These are phyloP conservation scores for Nematolebias whitei DNA, from an alignment of 2,113 vertebrate genomes.

Conservation along the genomic window DNA sequence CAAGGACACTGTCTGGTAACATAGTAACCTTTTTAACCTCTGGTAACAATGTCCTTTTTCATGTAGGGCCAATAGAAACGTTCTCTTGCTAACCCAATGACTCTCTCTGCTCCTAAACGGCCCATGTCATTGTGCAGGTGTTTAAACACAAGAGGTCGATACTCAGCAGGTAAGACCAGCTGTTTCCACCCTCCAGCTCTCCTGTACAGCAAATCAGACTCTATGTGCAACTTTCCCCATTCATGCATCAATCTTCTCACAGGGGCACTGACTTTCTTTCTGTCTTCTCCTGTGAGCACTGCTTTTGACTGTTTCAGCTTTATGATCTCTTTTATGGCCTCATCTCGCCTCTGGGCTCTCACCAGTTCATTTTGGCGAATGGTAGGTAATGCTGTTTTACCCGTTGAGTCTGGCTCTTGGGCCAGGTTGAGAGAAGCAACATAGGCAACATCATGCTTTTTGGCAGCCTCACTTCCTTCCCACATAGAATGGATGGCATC, in stretches of 20 bases:
- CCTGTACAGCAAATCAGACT: neutral
- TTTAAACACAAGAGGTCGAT: neutral
- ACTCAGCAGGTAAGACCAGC: neutral
- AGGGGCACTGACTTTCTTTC: neutral
- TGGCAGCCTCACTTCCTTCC: neutral
- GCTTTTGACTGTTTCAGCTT: neutral
- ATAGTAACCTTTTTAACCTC: too few relatives aligned
- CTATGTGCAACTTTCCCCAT: neutral
- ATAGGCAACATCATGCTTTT: neutral
- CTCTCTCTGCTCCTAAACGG: neutral
- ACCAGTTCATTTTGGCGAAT: neutral
- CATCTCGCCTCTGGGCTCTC: neutral
- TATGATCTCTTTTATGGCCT: neutral
- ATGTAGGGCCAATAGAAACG: slow-evolving; percentile 1
- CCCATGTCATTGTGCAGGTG: slow-evolving; percentile 3
- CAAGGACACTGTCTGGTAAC: neutral
- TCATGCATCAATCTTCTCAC: neutral
- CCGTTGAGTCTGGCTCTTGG: neutral
- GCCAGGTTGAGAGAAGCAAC: neutral
- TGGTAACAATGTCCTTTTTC: slow-evolving; percentile 1
- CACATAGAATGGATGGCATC: neutral
- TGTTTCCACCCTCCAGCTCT: neutral
- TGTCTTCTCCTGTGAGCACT: neutral
- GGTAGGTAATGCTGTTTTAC: neutral
- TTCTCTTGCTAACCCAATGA: neutral